Evolutionary conservation across 2,888 invertebrate genomes (phyloP), one percentile per base, ranked within the genome.

Genomic region (Cheilosia impressa): DNA sequence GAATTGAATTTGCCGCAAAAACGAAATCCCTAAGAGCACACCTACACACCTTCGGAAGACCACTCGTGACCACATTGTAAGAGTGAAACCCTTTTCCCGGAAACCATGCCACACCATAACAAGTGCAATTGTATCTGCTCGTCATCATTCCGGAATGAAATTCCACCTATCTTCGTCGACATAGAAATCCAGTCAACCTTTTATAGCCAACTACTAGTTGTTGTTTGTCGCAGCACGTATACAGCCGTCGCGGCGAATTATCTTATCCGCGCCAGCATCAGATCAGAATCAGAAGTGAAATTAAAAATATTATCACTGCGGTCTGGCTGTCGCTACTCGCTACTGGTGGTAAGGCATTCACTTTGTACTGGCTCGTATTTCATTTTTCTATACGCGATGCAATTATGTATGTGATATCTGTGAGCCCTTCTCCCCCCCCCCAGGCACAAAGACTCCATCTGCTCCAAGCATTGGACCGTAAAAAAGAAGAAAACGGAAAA

Each of bases 111-210:
- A 47, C 45, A 47, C 17, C 41, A 41, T 6, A 41, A 3, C 41
- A 60, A 58, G 15, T 15, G 9, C n/a, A 58, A 38, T 10, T 6
- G 2, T 45, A 27, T 47, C 45, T 31, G n/a, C 50, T 62, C 41
- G 24, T 24, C 34, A 22, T 10, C 24, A 22, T 27, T 53, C 47
- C 47, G 62, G 47, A 62, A 62, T 75, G 62, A 55, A 55, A 75
- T 60, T 60, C 60, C 45, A 79, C 41, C 63, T 43, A 66, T 27
- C 55, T 19, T 41, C 19, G 17, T 45, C 7, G 55, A 68, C 75
- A 80, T 80, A 68, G 75, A 80, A 80, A 80, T 47, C 43, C 75
- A 80, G 75, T 80, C 75, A 68, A 80, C 80, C 80, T 68, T 62
- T 68, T 75, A 55, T 53, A 24, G 6, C 22, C 19, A 50, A 73